Percentiles rank a stretch among this genome's conserved stretches.
Conservation (phyloP, 2,113 vertebrate genomes). For the Protobothrops mucrosquamatus region DNA sequence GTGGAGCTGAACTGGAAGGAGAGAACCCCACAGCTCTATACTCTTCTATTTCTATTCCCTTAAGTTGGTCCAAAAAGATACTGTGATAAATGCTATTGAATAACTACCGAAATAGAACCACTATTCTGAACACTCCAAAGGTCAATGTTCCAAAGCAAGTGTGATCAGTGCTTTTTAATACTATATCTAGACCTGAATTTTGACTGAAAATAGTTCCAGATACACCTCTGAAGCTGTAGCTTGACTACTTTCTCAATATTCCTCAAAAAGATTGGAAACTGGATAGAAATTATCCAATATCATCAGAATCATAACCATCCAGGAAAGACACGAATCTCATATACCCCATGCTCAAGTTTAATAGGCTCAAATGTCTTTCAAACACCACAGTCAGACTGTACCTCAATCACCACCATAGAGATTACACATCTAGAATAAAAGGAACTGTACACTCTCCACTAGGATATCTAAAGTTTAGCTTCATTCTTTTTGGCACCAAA, state of each 20-base stretch:
- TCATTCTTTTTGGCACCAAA: background rate
- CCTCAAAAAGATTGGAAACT: background rate
- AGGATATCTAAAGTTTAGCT: background rate
- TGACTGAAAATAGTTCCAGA: background rate
- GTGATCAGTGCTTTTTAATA: background rate
- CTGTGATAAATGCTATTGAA: background rate
- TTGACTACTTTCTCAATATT: background rate
- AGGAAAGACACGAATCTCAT: background rate
- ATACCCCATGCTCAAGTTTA: background rate
- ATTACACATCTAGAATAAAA: background rate
- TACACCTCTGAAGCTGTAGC: background rate
- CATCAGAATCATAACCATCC: background rate
- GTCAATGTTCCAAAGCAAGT: background rate
- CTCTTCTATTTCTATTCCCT: background rate
- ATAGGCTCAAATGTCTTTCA: background rate
- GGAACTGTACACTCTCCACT: background rate
- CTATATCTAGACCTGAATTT: background rate
- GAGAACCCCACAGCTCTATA: no score
- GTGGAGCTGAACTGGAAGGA: background rate
- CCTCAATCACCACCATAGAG: background rate
- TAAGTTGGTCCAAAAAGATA: background rate
- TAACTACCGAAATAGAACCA: background rate
- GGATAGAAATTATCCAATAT: background rate
- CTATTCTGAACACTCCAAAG: background rate
- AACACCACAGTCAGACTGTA: background rate